Conservation (phyloP, 2,113 vertebrate species). For the Zosterops pallidus region DNA sequence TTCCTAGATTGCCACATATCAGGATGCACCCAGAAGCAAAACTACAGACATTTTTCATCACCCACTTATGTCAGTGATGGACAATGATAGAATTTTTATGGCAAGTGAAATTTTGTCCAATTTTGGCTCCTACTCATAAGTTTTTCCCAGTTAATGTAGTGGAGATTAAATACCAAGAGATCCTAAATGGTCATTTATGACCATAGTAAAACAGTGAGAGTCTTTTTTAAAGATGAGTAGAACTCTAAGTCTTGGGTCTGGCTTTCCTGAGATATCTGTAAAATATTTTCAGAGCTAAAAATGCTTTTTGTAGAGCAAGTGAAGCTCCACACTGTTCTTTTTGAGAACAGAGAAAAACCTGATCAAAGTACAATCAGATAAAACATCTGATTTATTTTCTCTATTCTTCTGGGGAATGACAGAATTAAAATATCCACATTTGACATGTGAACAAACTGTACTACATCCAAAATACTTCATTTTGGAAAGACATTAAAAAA, state of each 20-base stretch:
- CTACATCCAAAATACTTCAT: neutral
- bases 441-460: neutral
- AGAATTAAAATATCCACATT: neutral
- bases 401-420: neutral
- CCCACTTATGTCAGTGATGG: neutral
- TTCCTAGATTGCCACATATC: neutral
- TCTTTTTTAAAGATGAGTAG: neutral
- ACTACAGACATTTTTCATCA: neutral
- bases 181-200: neutral
- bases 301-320: neutral
- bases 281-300: conserved; percentile 2
- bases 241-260: neutral
- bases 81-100: neutral
- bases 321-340: neutral
- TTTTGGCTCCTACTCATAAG: neutral
- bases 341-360: neutral
- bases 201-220: neutral
- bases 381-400: neutral
- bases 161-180: neutral
- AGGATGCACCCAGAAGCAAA: neutral
- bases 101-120: neutral
- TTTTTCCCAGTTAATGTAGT: neutral
- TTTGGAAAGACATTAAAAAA: neutral
- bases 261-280: neutral
- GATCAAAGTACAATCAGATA: conserved; percentile 2